Conservation (phyloP, 2,888 invertebrate species). For the Synergus laeviventris region DNA sequence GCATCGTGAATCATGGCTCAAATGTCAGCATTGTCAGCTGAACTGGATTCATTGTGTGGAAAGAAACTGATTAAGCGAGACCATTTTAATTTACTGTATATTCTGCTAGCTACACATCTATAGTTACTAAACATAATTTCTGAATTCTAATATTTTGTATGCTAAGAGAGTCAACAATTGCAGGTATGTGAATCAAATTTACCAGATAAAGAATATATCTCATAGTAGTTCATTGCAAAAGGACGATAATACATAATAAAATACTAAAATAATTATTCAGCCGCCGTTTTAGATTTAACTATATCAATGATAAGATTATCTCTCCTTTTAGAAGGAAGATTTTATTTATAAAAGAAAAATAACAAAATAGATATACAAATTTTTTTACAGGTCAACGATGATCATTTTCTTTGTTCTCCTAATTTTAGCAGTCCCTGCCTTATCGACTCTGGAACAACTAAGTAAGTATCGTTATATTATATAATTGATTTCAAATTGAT, state of each 20-base stretch:
- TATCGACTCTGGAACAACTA: neutral
- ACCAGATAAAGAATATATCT: neutral
- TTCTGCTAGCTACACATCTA: neutral
- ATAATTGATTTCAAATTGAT: too few relatives aligned
- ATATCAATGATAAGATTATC: neutral
- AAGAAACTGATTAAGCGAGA: neutral
- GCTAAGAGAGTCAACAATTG: neutral
- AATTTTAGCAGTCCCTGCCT: neutral
- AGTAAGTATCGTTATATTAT: neutral
- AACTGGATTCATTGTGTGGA: neutral
- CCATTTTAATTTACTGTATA: neutral
- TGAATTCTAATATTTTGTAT: neutral
- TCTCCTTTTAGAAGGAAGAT: neutral
- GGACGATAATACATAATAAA: neutral
- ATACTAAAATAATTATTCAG: neutral
- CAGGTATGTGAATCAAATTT: neutral
- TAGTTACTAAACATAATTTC: neutral
- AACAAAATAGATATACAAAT: neutral
- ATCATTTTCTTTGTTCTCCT: neutral
- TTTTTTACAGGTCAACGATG: neutral
- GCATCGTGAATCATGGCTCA: neutral
- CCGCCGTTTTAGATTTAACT: neutral
- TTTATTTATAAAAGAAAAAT: neutral
- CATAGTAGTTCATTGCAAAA: neutral
- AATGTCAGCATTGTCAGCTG: constrained; percentile 10